Percentiles rank a stretch among this genome's conserved stretches.
These are phyloP conservation scores for Chromobotia macracanthus DNA, from an alignment of 2,797 vertebrate species.

Conservation along the genomic window DNA sequence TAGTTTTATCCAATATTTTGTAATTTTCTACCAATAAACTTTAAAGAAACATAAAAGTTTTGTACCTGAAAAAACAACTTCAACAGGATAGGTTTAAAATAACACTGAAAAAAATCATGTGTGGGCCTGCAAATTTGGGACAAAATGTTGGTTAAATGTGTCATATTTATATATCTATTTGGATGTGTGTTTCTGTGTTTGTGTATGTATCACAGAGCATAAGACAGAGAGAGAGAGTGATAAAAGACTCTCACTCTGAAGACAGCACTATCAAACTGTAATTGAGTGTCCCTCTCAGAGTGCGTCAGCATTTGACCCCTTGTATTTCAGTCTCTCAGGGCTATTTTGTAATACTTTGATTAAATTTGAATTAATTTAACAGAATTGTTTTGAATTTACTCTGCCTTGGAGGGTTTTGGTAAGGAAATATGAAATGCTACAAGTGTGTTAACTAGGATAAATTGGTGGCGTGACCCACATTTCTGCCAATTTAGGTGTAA, in stretches of 20 bases:
- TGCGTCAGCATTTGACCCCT: not conserved
- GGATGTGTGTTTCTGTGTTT: not conserved
- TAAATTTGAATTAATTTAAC: constrained; percentile 23
- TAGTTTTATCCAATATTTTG: not conserved
- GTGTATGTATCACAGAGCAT: not conserved
- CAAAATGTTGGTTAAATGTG: too few relatives aligned
- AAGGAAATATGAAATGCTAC: constrained; percentile 12
- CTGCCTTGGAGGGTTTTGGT: constrained; percentile 13
- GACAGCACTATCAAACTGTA: not conserved
- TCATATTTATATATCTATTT: too few relatives aligned
- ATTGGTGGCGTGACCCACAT: constrained; percentile 52
- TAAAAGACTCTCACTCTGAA: not conserved
- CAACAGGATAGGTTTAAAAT: not conserved
- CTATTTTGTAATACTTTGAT: constrained; percentile 26
- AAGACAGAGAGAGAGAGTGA: not conserved
- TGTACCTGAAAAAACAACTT: not conserved
- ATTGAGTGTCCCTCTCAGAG: constrained; percentile 8
- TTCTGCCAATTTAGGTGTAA: constrained; percentile 49
- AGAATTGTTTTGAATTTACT: constrained; percentile 42
- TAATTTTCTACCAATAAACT: not conserved
- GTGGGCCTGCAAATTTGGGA: too few relatives aligned
- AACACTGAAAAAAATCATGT: too few relatives aligned
- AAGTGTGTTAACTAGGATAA: constrained; percentile 34
- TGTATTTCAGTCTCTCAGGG: not conserved
- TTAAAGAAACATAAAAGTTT: not conserved